phyloP scores from a whole-genome alignment of 2,888 invertebrate genomes.

The Seira ritae region DNA sequence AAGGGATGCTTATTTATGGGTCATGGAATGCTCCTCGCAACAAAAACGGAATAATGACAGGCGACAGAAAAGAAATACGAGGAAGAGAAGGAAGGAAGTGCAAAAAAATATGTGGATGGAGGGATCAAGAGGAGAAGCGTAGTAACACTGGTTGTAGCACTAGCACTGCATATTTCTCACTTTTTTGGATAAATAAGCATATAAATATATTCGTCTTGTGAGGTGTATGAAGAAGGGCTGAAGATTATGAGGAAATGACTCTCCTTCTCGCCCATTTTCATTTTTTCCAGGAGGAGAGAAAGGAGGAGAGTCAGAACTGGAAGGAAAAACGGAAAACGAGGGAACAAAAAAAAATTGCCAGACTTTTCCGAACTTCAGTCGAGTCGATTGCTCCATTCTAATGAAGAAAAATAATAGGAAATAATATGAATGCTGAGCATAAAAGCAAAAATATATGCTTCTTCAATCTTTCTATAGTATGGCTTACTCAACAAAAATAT shows the following conservation, averaged over 20 bases:
- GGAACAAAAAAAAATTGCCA: too few species aligned
- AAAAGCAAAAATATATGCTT: neutral
- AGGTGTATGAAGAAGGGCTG: neutral
- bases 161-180: neutral
- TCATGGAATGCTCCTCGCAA: conserved; percentile 28
- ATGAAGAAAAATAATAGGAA: too few species aligned
- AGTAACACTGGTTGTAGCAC: neutral
- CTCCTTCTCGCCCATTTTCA: neutral
- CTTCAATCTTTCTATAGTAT: too few species aligned
- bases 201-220: too few species aligned
- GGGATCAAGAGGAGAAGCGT: neutral
- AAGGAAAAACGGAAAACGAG: too few species aligned
- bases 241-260: too few species aligned
- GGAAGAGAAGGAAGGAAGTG: conserved; percentile 27
- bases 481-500: too few species aligned
- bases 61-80: neutral
- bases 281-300: neutral
- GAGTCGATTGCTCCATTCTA: too few species aligned
- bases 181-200: conserved; percentile 13
- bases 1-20: conserved; percentile 29
- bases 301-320: too few species aligned
- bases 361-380: too few species aligned
- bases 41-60: conserved; percentile 13
- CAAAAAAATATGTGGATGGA: conserved; percentile 13
- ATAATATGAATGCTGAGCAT: neutral